A percentile compares a stretch with the other conserved stretches of the same genome.
phyloP scores from a whole-genome alignment of 1,140 invertebrate genomes.

The Phymastichus coffea region DNA sequence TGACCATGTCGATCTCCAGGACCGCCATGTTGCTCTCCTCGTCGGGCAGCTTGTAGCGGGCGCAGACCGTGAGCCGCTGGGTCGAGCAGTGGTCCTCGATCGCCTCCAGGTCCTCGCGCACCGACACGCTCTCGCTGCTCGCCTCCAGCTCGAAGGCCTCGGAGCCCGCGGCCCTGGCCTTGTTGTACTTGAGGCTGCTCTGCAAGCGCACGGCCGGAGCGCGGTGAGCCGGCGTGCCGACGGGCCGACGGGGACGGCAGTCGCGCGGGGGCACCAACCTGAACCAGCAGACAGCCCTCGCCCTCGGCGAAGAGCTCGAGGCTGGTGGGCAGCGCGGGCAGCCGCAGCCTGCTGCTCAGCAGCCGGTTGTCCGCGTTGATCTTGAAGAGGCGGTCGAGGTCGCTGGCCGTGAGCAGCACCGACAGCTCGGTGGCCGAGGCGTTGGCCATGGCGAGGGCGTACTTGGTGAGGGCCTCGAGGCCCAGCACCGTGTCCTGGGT shows the following conservation, averaged over 20 bases:
- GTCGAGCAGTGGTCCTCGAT: slow-evolving; percentile 46
- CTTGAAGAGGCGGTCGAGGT: slow-evolving; percentile 44
- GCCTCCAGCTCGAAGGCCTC: slow-evolving; percentile 52
- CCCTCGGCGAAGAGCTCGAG: slow-evolving; percentile 58
- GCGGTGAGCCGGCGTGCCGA: too few species aligned
- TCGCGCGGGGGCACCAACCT: slow-evolving; percentile 41
- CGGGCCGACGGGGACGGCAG: not conserved
- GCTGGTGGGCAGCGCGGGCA: slow-evolving; percentile 54
- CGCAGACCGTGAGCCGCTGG: slow-evolving; percentile 49
- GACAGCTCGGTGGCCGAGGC: slow-evolving; percentile 48
- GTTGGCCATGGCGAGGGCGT: slow-evolving; percentile 52
- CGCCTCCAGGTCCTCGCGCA: slow-evolving; percentile 45
- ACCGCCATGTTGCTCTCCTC: slow-evolving; percentile 65
- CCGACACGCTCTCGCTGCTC: slow-evolving; percentile 36
- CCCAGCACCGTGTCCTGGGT: slow-evolving; percentile 71
- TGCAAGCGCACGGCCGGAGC: slow-evolving; percentile 30
- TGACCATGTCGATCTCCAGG: slow-evolving; percentile 65
- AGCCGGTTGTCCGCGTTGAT: slow-evolving; percentile 54
- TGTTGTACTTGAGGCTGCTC: slow-evolving; percentile 60
- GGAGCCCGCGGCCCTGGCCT: slow-evolving; percentile 45
- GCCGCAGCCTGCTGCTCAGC: slow-evolving; percentile 46
- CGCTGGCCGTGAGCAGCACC: slow-evolving; percentile 45
- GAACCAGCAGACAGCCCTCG: slow-evolving; percentile 63
- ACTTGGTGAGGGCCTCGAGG: slow-evolving; percentile 65
- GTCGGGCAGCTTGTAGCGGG: slow-evolving; percentile 51